Evolutionary conservation across 2,888 invertebrate species (phyloP).

Genomic region (Mycogona germanica): DNA sequence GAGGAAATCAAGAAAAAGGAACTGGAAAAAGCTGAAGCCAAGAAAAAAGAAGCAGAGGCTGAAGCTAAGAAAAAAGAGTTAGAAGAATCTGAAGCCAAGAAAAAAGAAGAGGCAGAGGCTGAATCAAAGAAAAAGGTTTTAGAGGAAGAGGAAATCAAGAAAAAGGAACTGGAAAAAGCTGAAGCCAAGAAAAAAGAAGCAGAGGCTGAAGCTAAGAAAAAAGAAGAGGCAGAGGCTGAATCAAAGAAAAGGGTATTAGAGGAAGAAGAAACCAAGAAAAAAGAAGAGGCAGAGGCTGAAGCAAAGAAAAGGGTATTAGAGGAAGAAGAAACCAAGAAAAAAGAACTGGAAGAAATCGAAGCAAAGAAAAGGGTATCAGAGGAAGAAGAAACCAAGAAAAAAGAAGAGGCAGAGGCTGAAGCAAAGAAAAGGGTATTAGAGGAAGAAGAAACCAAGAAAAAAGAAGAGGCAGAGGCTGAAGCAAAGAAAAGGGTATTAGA

Average conservation of each 20-base stretch:
- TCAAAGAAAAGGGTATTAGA: constrained; percentile 1
- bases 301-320: constrained; percentile 8
- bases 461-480: constrained; percentile 33
- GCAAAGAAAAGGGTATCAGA: constrained; percentile 16
- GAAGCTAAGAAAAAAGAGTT: not conserved
- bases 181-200: not conserved
- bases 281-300: not conserved
- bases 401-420: constrained; percentile 22
- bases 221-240: constrained; percentile 10
- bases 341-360: constrained; percentile 9
- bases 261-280: not conserved
- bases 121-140: not conserved
- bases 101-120: constrained; percentile 1
- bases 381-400: constrained; percentile 23
- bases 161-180: too few species aligned
- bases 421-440: not conserved
- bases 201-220: not conserved
- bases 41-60: not conserved
- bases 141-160: not conserved
- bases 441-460: constrained; percentile 26
- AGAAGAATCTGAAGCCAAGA: not conserved
- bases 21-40: not conserved
- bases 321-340: constrained; percentile 5
- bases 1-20: not conserved
- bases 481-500: constrained; percentile 34